Base-by-base conservation (phyloP, 1,140 invertebrate species). In the Drosophila paulistorum region DNA sequence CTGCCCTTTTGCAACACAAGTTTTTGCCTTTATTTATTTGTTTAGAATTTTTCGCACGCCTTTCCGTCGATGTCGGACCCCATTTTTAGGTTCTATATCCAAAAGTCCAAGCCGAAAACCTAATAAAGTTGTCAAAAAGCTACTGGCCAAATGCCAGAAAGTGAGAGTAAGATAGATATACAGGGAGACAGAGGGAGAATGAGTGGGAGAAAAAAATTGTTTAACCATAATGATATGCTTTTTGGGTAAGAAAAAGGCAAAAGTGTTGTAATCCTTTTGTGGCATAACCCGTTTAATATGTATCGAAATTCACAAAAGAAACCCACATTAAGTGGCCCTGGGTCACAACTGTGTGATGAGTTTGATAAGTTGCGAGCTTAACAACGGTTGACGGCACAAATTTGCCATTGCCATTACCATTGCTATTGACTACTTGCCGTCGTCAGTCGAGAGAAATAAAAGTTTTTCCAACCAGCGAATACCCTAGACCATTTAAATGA, bases 181-280 rank as follows among this genome's bases (percentile, higher is more conserved):
- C 1, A 14, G 41, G 9, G n/a, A 14, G 41, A 7, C 0, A 42
- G 45, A 10, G 17, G 17, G 45, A 3, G 45, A 26, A 26, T 26
- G 23, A 48, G 45, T 2, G n/a, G 48, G n/a, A 59, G 10, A 37
- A 41, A 86, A 86, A 87, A 86, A 83, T 79, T 87, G 80, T 89
- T 84, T 84, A 81, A 81, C 84, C 85, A 89, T 89, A 89, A 89
- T 89, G 85, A 89, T 90, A 89, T 89, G 84, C 84, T 89, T 84
- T 69, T 67, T 71, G 14, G 57, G 45, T 14, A 30, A 30, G 45
- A 51, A 39, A 59, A 59, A 59, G 35, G 79, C 64, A 82, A 81
- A 89, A 89, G 84, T 87, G 83, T 89, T 89, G 83, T 86, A 86
- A 86, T 87, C 84, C 83, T 84, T 84, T 84, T 89, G 79, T 78